A percentile compares a stretch with the other conserved stretches of the same genome.
phyloP scores from a whole-genome alignment of 2,888 invertebrate species.

The Drosophila prolongata region DNA sequence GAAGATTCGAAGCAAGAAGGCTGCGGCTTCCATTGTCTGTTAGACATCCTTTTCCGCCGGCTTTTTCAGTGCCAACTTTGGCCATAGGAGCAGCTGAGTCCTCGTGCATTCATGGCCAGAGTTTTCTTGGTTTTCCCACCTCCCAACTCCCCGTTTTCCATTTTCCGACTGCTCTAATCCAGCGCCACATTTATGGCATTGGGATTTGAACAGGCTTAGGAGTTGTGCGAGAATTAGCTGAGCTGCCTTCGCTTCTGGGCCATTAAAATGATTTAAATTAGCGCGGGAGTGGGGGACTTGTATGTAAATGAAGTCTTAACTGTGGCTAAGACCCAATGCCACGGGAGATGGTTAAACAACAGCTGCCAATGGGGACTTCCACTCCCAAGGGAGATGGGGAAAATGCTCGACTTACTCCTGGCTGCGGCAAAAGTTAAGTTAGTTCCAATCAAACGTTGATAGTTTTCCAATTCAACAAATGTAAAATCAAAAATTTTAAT shows the following conservation, averaged over 20 bases:
- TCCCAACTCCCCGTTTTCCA: background rate
- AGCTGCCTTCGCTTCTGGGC: constrained; percentile 24
- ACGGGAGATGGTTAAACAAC: constrained; percentile 16
- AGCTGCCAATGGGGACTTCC: constrained; percentile 20
- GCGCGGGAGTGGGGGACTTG: constrained; percentile 15
- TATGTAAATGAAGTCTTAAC: constrained; percentile 28
- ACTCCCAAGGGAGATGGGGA: constrained; percentile 9
- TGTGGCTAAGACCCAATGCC: constrained; percentile 18
- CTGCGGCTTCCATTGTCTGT: constrained; percentile 52
- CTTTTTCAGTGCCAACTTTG: background rate
- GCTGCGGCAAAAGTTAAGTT: constrained; percentile 3
- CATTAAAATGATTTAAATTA: constrained; percentile 76
- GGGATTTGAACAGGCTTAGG: constrained; percentile 66
- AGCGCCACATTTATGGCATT: constrained; percentile 68
- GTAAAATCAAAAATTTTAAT: background rate
- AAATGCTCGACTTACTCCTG: background rate
- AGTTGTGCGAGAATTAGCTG: constrained; percentile 62
- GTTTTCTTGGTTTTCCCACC: background rate
- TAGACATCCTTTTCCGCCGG: constrained; percentile 3
- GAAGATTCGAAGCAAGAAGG: constrained; percentile 11
- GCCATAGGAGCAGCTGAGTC: background rate
- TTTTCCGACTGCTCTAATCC: constrained; percentile 19
- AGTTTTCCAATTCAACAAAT: background rate
- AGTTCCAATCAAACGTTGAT: background rate
- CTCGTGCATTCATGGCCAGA: too few species aligned